A percentile compares a stretch with the other conserved stretches of the same genome.
Evolutionary conservation across 1,140 invertebrate species (phyloP).

Genomic region (Cydia pomonella): DNA sequence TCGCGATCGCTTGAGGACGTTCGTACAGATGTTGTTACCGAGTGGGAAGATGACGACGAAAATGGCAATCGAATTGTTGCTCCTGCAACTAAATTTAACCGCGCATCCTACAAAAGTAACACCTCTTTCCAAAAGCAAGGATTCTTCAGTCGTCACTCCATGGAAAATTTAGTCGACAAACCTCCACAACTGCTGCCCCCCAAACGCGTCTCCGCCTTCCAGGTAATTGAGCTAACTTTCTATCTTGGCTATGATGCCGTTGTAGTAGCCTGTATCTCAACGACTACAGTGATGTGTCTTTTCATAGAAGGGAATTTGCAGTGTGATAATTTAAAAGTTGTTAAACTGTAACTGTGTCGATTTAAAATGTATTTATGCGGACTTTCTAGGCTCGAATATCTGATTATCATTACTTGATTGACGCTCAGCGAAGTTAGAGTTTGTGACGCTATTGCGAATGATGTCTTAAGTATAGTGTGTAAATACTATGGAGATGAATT

Average conservation of each 20-base stretch:
- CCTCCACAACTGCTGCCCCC: slow-evolving; percentile 67
- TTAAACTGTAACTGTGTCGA: slow-evolving; percentile 47
- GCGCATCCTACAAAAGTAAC: slow-evolving; percentile 62
- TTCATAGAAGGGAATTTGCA: slow-evolving; percentile 18
- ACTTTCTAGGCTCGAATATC: slow-evolving; percentile 65
- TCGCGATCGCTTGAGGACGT: slow-evolving; percentile 87
- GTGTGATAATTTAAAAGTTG: slow-evolving; percentile 25
- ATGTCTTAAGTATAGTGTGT: slow-evolving; percentile 26
- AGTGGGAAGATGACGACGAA: slow-evolving; percentile 84
- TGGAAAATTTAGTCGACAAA: slow-evolving; percentile 85
- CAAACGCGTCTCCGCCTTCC: slow-evolving; percentile 72
- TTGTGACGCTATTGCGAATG: slow-evolving; percentile 52
- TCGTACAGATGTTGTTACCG: slow-evolving; percentile 83
- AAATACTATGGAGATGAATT: background rate
- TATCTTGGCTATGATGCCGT: slow-evolving; percentile 51
- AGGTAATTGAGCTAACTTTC: slow-evolving; percentile 73
- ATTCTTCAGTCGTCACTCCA: slow-evolving; percentile 82
- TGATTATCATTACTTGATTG: slow-evolving; percentile 53
- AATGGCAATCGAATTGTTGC: slow-evolving; percentile 81
- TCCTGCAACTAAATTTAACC: slow-evolving; percentile 73
- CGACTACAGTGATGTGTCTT: slow-evolving; percentile 1
- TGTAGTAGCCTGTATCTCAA: slow-evolving; percentile 35
- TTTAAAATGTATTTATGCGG: slow-evolving; percentile 60
- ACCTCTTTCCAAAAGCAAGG: slow-evolving; percentile 67
- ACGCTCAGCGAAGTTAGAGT: slow-evolving; percentile 57